Evolutionary conservation across 2,797 vertebrate genomes (phyloP).

Genomic region (Tolypeutes matacus): DNA sequence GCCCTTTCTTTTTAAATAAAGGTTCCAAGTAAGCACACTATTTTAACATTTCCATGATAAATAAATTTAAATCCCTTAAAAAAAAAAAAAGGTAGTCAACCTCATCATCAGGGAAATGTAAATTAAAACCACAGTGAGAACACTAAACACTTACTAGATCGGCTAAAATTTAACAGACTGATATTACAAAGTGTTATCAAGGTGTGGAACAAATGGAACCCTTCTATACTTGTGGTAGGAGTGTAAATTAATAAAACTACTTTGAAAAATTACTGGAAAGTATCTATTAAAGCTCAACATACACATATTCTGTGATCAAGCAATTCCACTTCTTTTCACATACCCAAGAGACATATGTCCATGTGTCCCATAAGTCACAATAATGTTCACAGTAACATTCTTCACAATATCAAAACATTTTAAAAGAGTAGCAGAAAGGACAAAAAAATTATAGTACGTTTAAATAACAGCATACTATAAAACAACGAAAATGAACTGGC

Average conservation of each 20-base stretch:
- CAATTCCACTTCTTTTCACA: constrained; percentile 11
- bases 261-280: background rate
- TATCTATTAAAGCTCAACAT: constrained; percentile 1
- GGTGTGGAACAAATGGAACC: background rate
- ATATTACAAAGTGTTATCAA: background rate
- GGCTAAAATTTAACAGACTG: background rate
- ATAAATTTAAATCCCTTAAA: too few species aligned
- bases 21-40: too few species aligned
- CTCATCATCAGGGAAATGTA: too few species aligned
- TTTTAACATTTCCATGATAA: too few species aligned
- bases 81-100: background rate
- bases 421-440: background rate
- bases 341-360: background rate
- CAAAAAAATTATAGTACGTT: background rate
- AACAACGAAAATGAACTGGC: background rate
- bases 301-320: background rate
- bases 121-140: too few species aligned
- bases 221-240: background rate
- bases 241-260: background rate
- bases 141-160: too few species aligned
- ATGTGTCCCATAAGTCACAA: background rate
- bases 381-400: background rate
- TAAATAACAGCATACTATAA: background rate
- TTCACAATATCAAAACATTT: background rate
- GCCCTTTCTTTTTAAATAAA: too few species aligned